A percentile compares a stretch with the other conserved stretches of the same genome.
phyloP scores from a whole-genome alignment of 53 echinoderm and acorn worm genomes.

The Zoroaster sp. region DNA sequence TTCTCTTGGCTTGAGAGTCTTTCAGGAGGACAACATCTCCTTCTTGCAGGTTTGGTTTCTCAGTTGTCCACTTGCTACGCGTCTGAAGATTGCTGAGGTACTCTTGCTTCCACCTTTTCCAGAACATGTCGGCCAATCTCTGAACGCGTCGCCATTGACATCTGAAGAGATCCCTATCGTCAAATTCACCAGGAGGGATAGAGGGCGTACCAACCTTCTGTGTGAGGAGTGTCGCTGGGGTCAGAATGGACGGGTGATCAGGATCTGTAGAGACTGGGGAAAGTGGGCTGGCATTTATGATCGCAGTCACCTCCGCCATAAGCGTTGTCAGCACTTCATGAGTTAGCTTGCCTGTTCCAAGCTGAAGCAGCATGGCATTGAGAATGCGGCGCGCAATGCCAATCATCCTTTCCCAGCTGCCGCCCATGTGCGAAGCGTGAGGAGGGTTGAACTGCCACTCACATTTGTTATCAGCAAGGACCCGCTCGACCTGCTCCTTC shows the following conservation, averaged over 20 bases:
- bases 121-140: no score
- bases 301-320: constrained; percentile 54
- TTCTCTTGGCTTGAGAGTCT: no score
- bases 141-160: constrained; percentile 36
- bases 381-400: constrained; percentile 41
- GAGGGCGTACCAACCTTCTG: constrained; percentile 34
- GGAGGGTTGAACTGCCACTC: constrained; percentile 64
- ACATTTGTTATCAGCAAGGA: neutral
- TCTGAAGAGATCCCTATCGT: constrained; percentile 12
- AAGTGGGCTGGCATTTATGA: constrained; percentile 55
- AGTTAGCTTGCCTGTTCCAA: constrained; percentile 18
- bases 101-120: no score
- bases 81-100: no score
- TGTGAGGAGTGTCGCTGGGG: constrained; percentile 48
- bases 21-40: constrained; percentile 50
- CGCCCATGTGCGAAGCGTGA: constrained; percentile 66
- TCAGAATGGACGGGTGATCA: constrained; percentile 29
- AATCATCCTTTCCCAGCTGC: constrained; percentile 70
- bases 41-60: constrained; percentile 40
- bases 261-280: constrained; percentile 48
- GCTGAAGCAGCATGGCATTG: constrained; percentile 53
- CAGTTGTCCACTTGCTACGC: no score
- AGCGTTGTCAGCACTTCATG: constrained; percentile 57
- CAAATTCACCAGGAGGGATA: neutral
- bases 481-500: neutral